Evolutionary conservation across 2,797 vertebrate genomes (phyloP).

Genomic region (Zalophus californianus): DNA sequence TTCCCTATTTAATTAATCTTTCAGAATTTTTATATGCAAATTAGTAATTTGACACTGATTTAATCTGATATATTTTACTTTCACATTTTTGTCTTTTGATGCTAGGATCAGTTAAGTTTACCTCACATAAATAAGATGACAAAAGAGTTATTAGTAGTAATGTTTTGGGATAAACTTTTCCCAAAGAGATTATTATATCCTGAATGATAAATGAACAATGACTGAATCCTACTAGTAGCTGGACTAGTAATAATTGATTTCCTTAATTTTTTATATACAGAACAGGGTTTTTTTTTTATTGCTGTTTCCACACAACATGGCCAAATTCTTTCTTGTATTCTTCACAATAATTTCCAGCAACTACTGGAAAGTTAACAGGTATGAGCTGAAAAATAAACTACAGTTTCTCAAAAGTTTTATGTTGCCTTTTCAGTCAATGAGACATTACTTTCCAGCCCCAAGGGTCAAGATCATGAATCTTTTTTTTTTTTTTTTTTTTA

Average conservation of each 20-base stretch:
- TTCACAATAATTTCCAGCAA: slow-evolving; percentile 81
- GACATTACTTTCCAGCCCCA: slow-evolving; percentile 68
- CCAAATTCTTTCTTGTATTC: slow-evolving; percentile 76
- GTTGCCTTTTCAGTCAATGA: slow-evolving; percentile 72
- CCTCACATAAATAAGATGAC: slow-evolving; percentile 67
- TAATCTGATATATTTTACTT: slow-evolving; percentile 38
- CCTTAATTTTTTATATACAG: slow-evolving; percentile 63
- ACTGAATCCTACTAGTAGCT: slow-evolving; percentile 53
- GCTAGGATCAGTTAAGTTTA: slow-evolving; percentile 18
- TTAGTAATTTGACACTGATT: slow-evolving; percentile 37
- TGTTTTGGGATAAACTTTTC: slow-evolving; percentile 39
- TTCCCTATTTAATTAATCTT: slow-evolving; percentile 23
- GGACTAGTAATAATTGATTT: slow-evolving; percentile 52
- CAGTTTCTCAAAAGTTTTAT: slow-evolving; percentile 66
- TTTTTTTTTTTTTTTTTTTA: slow-evolving; percentile 12
- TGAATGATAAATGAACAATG: slow-evolving; percentile 46
- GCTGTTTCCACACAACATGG: slow-evolving; percentile 76
- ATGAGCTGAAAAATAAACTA: slow-evolving; percentile 67
- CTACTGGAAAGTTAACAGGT: slow-evolving; percentile 76
- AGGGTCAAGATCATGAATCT: slow-evolving; percentile 74
- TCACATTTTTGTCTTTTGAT: slow-evolving; percentile 47
- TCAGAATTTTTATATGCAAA: slow-evolving; percentile 8
- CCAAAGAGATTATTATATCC: slow-evolving; percentile 65
- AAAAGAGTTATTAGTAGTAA: slow-evolving; percentile 56
- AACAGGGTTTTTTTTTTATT: slow-evolving; percentile 67